Base-by-base conservation (phyloP, 2,113 vertebrate species). In the Rhadina sibilatrix region DNA sequence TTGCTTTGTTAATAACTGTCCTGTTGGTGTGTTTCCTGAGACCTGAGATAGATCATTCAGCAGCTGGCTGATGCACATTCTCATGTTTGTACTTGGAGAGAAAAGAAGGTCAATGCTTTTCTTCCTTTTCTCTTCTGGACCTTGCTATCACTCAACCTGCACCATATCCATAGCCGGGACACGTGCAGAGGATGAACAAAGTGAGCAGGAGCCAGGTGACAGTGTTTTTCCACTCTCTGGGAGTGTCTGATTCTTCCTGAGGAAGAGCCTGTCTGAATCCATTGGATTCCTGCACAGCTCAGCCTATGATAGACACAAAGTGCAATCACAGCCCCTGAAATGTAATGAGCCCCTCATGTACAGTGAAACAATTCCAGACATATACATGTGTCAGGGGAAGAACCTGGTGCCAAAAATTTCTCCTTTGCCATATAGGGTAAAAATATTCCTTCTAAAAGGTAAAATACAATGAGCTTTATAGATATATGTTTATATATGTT, bases 331-430 rank as follows among this genome's bases (percentile, higher is more conserved):
- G 69, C 18, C 75, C 42, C 61, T 81, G 68, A 93, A 91, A 57
- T 33, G 9, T 50, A 69, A 75, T 16, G 49, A 85, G 52, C 56
- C 74, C 33, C 89, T 85, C 68, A 46, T 7, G 42, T 35, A 40
- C n/a, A 80, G 31, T 83, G 80, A 81, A 95, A 87, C 46, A 66
- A 44, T 86, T 91, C 75, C 83, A 93, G 87, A 76, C 54, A 35
- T 52, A 56, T 16, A 31, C 57, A 84, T 5, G 9, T 65, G 85
- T 80, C 53, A 70, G 52, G 23, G 52, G 24, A 91, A 95, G 46
- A 56, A 54, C 2, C 7, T 64, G 22, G 12, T 81, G 74, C 92
- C 71, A 93, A 93, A 90, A 79, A 35, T n/a, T 37, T 79, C 28
- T 80, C 16, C 65, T 68, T 76, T 87, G 40, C 31, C 35, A 35